Evolutionary conservation across 2,797 vertebrate genomes (phyloP), one percentile per base, ranked within the genome.

Genomic region (Alectoris magna): DNA sequence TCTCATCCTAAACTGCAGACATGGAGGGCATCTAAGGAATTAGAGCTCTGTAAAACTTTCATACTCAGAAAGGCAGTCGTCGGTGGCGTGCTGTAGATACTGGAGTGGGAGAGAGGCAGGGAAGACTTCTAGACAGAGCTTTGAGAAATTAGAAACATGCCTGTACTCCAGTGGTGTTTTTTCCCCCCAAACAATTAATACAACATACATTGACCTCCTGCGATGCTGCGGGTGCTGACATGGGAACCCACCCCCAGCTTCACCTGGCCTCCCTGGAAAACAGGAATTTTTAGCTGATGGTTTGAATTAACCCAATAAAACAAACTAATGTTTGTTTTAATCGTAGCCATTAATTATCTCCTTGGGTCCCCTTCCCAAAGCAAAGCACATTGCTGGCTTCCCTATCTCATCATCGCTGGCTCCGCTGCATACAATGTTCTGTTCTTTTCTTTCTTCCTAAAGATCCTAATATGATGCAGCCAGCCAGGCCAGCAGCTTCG

Each of bases 371-470:
- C 90, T 74, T 85, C 69, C 90, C 75, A 36, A n/a, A 75, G 86
- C 23, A 1, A 87, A 82, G 64, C 1, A n/a, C 79, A 10, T 36
- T 2, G 24, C 86, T 77, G 90, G 86, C 75, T 94, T 90, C 91
- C 75, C 91, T 87, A 79, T 93, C 96, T 87, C 74, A 12, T 63
- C 93, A 90, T 90, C 62, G 4, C 86, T 91, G 91, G 86, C 88
- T 95, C 58, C 9, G 16, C 78, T 71, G 81, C 84, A 64, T 82
- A 36, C 88, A 93, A 93, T 90, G 93, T 94, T 96, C 95, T 95
- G 90, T 96, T 96, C 96, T 87, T 91, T 88, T 70, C 94, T 94
- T 93, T 91, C 95, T 85, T 94, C 91, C 88, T 90, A 76, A 94
- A 85, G 86, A 80, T 85, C 81, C 88, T 94, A 87, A 94, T 91